Conservation (phyloP, 2,888 invertebrate genomes). For the Ptychoptera contaminata region DNA sequence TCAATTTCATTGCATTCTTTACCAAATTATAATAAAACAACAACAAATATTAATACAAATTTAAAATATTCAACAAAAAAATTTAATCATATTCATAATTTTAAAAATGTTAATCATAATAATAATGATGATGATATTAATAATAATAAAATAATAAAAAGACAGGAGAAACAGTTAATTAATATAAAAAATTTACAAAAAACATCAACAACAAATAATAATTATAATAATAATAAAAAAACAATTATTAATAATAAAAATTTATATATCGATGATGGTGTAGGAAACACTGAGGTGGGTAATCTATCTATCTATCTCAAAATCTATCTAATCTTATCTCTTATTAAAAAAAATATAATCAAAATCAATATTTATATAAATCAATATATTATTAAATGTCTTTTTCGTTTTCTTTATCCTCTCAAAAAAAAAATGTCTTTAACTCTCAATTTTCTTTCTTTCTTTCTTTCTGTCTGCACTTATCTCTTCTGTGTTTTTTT, state of each 20-base stretch:
- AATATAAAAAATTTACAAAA: neutral
- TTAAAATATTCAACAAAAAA: neutral
- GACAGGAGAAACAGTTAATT: neutral
- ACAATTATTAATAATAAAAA: neutral
- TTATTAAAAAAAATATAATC: neutral
- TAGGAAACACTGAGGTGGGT: neutral
- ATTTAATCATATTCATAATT: neutral
- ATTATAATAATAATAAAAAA: neutral
- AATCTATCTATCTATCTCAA: neutral
- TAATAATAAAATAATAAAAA: neutral
- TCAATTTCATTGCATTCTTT: no score
- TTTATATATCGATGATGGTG: no score
- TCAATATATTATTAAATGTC: neutral
- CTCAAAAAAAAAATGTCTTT: no score
- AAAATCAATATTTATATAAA: neutral
- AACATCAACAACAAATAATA: neutral
- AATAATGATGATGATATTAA: neutral
- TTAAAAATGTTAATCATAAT: neutral
- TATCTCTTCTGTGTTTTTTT: no score
- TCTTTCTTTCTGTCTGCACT: no score
- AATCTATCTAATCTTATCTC: no score
- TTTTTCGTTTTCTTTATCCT: no score
- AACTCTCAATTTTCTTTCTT: no score
- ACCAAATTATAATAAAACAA: neutral
- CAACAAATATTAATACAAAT: neutral